A percentile compares a stretch with the other conserved stretches of the same genome.
These are phyloP conservation scores for Clusia tigrina DNA, from an alignment of 2,888 invertebrate genomes.

Conservation along the genomic window DNA sequence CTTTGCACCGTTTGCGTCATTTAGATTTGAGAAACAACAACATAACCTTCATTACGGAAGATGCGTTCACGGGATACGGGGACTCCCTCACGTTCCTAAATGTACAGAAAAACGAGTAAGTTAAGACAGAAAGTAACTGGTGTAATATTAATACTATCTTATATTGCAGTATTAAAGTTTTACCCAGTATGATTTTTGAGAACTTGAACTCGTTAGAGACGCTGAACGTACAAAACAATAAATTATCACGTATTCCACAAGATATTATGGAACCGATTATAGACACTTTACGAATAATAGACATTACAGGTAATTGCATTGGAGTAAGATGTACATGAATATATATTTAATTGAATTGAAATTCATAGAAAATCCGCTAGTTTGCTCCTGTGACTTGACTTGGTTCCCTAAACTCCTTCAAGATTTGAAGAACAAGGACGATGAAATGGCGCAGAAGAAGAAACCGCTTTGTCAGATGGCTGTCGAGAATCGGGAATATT, in stretches of 20 bases:
- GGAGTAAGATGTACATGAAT: no score
- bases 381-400: constrained; percentile 86
- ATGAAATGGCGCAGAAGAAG: constrained; percentile 89
- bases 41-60: constrained; percentile 82
- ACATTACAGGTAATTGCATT: constrained; percentile 83
- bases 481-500: constrained; percentile 82
- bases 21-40: constrained; percentile 88
- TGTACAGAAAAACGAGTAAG: constrained; percentile 90
- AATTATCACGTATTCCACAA: constrained; percentile 81
- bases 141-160: neutral
- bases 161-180: constrained; percentile 75
- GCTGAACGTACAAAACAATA: constrained; percentile 87
- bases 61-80: constrained; percentile 88
- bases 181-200: constrained; percentile 86
- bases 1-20: constrained; percentile 85
- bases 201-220: constrained; percentile 90
- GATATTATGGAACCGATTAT: constrained; percentile 89
- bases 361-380: constrained; percentile 81
- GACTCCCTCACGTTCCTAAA: constrained; percentile 93
- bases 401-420: constrained; percentile 88
- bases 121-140: constrained; percentile 21
- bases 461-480: constrained; percentile 83
- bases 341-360: neutral
- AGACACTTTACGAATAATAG: constrained; percentile 85
- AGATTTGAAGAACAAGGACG: constrained; percentile 80